phyloP scores from a whole-genome alignment of 2,888 invertebrate genomes.

The Steinernema hermaphroditum region DNA sequence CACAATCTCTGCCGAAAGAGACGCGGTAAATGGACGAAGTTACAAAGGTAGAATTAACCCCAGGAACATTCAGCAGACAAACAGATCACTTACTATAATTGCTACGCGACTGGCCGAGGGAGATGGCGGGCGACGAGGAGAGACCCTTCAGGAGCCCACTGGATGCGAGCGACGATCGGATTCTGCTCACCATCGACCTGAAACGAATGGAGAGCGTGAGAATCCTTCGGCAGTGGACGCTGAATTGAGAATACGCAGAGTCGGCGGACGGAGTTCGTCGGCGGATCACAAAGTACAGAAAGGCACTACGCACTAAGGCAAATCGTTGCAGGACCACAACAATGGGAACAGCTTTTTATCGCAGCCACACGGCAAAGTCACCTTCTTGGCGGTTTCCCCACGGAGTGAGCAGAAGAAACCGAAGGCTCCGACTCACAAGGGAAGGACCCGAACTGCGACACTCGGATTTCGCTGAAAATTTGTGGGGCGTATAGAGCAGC shows the following conservation, averaged over 20 bases:
- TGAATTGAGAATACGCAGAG: neutral
- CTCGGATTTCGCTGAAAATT: too few species aligned
- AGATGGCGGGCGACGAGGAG: neutral
- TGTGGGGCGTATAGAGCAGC: too few species aligned
- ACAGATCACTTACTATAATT: conserved; percentile 42
- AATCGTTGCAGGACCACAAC: neutral
- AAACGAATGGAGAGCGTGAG: neutral
- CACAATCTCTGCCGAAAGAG: conserved; percentile 23
- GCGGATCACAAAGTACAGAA: neutral
- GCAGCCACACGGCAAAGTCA: too few species aligned
- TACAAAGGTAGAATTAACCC: neutral
- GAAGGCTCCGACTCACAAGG: too few species aligned
- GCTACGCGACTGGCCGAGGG: conserved; percentile 33
- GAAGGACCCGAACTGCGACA: too few species aligned
- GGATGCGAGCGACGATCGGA: conserved; percentile 15
- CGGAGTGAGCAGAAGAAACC: neutral
- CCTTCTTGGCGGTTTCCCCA: too few species aligned
- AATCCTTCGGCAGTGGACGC: neutral
- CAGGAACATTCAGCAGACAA: neutral
- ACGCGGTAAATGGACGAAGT: neutral
- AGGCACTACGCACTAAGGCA: neutral
- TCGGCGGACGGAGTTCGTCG: neutral
- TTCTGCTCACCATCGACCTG: conserved; percentile 15
- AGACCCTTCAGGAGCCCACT: conserved; percentile 12
- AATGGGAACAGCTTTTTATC: too few species aligned